These are phyloP conservation scores for Fukomys damarensis DNA, from an alignment of 2,113 vertebrate species.

Conservation along the genomic window DNA sequence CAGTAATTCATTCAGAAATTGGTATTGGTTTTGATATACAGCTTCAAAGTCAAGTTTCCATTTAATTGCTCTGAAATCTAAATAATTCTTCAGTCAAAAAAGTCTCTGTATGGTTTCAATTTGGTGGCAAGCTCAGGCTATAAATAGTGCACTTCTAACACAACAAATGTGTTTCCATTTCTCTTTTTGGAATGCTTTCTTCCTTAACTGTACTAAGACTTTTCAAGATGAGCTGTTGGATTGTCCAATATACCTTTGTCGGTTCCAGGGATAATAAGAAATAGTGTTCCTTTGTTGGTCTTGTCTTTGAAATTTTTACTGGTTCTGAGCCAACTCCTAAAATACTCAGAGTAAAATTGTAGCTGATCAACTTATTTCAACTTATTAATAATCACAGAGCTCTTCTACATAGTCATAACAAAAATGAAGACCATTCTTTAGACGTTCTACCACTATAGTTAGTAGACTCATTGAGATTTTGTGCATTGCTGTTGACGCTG, in stretches of 20 bases:
- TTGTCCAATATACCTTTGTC: background rate
- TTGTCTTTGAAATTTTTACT: background rate
- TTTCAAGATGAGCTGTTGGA: background rate
- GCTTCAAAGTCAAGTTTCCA: constrained; percentile 55
- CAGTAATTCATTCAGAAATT: constrained; percentile 29
- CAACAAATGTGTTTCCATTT: constrained; percentile 40
- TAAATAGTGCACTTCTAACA: background rate
- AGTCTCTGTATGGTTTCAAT: constrained; percentile 55
- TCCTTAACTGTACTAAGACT: background rate
- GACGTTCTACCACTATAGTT: background rate
- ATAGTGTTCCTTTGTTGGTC: background rate
- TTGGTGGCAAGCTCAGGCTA: background rate
- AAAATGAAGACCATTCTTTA: background rate
- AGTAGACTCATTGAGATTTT: background rate
- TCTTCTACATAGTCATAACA: background rate
- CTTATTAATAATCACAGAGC: background rate
- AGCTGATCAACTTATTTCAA: background rate
- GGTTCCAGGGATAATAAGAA: background rate
- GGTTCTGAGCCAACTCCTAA: background rate
- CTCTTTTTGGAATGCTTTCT: constrained; percentile 42
- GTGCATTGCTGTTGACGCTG: background rate
- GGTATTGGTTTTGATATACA: constrained; percentile 25
- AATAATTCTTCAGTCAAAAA: constrained; percentile 47
- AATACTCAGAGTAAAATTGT: constrained; percentile 26
- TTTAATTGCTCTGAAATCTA: constrained; percentile 53